Evolutionary conservation across 1,140 invertebrate species (phyloP).

Genomic region (Leptoteleia sp.): DNA sequence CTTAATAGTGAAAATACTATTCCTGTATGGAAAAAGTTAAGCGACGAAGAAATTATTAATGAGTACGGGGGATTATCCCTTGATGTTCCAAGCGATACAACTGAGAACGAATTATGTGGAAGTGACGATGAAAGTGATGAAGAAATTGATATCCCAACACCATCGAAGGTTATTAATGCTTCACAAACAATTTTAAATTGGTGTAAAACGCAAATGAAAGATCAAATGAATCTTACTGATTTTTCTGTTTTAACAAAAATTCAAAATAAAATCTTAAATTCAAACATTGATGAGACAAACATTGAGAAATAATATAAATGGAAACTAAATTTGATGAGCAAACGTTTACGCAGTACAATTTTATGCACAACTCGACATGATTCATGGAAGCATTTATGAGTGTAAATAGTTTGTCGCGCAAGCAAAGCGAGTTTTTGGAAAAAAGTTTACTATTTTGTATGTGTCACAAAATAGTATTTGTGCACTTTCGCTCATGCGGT

Average conservation of each 20-base stretch:
- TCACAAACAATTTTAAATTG: neutral
- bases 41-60: conserved; percentile 10
- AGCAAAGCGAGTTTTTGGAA: too few species aligned
- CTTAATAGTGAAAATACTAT: neutral
- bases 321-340: too few species aligned
- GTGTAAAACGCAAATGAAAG: neutral
- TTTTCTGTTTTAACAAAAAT: neutral
- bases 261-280: neutral
- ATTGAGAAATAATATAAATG: too few species aligned
- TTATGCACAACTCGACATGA: too few species aligned
- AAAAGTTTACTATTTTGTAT: too few species aligned
- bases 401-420: too few species aligned
- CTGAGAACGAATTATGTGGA: too few species aligned
- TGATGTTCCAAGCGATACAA: neutral
- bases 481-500: too few species aligned
- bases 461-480: too few species aligned
- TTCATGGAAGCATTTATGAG: too few species aligned
- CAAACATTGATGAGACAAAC: neutral
- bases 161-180: neutral
- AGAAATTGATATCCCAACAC: neutral
- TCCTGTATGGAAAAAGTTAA: neutral
- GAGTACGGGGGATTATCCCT: neutral
- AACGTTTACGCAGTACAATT: too few species aligned
- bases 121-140: too few species aligned
- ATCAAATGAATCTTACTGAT: conserved; percentile 1